phyloP scores from a whole-genome alignment of 2,888 invertebrate species.

The Dynastes maya region DNA sequence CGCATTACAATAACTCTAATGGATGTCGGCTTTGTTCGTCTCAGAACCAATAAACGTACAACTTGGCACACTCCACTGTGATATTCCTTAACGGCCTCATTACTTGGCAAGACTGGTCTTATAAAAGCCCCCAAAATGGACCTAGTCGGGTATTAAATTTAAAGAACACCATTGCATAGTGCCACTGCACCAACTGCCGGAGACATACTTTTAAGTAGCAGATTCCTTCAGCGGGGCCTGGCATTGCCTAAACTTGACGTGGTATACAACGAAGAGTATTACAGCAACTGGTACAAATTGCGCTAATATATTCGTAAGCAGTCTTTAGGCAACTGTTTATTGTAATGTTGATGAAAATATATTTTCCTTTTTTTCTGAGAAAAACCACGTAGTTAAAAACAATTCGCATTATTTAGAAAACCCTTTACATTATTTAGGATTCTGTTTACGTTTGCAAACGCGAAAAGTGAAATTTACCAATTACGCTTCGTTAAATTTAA shows the following conservation, averaged over 20 bases:
- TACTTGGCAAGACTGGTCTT: conserved; percentile 48
- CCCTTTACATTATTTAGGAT: too few species aligned
- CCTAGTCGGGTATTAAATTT: conserved; percentile 49
- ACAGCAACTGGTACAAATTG: conserved; percentile 5
- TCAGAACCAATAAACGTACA: conserved; percentile 55
- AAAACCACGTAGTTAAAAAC: too few species aligned
- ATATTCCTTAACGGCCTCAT: conserved; percentile 56
- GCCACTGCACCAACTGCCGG: conserved; percentile 23
- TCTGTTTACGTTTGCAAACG: too few species aligned
- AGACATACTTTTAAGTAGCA: conserved; percentile 27
- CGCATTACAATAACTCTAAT: conserved; percentile 50
- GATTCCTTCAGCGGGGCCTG: neutral
- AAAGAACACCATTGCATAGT: conserved; percentile 38
- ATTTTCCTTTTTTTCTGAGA: neutral
- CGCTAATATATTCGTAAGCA: neutral
- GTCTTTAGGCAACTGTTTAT: neutral
- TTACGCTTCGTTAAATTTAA: too few species aligned
- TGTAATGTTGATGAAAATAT: conserved; percentile 1
- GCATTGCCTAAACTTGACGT: neutral
- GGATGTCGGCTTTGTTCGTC: conserved; percentile 37
- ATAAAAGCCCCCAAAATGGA: conserved; percentile 50
- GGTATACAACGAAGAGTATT: neutral
- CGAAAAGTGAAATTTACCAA: too few species aligned
- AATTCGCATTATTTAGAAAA: too few species aligned
- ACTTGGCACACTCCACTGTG: conserved; percentile 54